Evolutionary conservation across 2,888 invertebrate species (phyloP).

Genomic region (Drosophila acutilabella): DNA sequence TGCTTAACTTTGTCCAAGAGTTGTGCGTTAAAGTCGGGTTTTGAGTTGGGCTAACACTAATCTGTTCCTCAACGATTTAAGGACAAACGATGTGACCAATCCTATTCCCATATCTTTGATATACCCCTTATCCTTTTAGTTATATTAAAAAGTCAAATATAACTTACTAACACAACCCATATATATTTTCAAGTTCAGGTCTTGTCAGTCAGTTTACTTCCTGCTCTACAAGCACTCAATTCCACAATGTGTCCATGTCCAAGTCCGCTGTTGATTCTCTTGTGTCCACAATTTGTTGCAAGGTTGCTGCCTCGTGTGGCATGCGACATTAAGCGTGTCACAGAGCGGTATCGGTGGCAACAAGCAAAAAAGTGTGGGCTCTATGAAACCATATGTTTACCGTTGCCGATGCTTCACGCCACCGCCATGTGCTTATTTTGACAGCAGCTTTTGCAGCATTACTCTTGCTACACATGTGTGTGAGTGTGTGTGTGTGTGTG

Average conservation of each 20-base stretch:
- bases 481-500: neutral
- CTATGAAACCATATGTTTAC: slow-evolving; percentile 31
- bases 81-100: neutral
- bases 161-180: too few species aligned
- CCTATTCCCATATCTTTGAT: neutral
- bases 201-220: too few species aligned
- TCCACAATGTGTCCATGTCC: neutral
- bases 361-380: slow-evolving; percentile 11
- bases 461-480: neutral
- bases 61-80: neutral
- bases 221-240: neutral
- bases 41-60: too few species aligned
- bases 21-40: too few species aligned
- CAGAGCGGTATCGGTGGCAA: slow-evolving; percentile 1
- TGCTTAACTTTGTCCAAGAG: neutral
- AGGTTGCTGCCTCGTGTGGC: slow-evolving; percentile 27
- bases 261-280: neutral
- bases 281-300: slow-evolving; percentile 13
- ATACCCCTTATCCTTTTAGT: neutral
- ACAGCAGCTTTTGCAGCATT: slow-evolving; percentile 13
- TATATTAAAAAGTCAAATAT: too few species aligned
- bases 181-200: too few species aligned
- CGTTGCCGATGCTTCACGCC: slow-evolving; percentile 12
- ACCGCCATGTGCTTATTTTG: slow-evolving; percentile 22
- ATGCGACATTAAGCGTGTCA: slow-evolving; percentile 41